Base-by-base conservation (phyloP, 2,797 vertebrate genomes). In the Poecilia gillii region DNA sequence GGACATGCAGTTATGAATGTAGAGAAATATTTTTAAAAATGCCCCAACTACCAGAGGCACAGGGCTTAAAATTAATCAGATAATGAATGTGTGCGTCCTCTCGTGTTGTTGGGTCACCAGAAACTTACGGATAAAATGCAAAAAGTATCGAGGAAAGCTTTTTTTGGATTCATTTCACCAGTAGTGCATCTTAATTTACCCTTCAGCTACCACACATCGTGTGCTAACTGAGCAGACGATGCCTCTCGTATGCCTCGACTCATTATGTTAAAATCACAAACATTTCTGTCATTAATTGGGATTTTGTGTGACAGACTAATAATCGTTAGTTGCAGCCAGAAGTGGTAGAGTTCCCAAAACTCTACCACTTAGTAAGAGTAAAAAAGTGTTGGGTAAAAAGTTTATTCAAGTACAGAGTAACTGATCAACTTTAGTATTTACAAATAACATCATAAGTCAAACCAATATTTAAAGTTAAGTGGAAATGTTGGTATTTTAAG, bases 11-110 rank as follows among this genome's bases (percentile, higher is more conserved):
- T 46, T 46, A 46, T 46, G 13, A 46, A 46, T 14, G 45, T 46
- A 46, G 45, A 46, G 45, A 14, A 13, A 46, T 4, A 46, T 14
- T 1, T 14, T 41, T 46, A 46, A 47, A 47, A 47, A 46, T 47
- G 11, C 46, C 14, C 46, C 46, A 47, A 47, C 4, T 16, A 16
- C 13, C 14, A 4, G 46, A 47, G 4, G 46, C 46, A 47, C 14
- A 46, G 46, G 46, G 1, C 13, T 16, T 47, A 47, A 47, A 47
- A 92, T 93, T 92, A 91, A 90, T 88, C 85, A 88, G 89, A 87
- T 92, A 89, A 92, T 89, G 82, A 91, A 88, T 83, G 41, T 77
- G 84, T 77, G 79, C 70, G 14, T 4, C 74, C 73, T 47, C 71
- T 72, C 73, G 75, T 76, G 84, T 51, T 76, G 66, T 77, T 72